These are phyloP conservation scores for Drosophila sechellia DNA, from an alignment of 1,140 invertebrate species.

Conservation along the genomic window DNA sequence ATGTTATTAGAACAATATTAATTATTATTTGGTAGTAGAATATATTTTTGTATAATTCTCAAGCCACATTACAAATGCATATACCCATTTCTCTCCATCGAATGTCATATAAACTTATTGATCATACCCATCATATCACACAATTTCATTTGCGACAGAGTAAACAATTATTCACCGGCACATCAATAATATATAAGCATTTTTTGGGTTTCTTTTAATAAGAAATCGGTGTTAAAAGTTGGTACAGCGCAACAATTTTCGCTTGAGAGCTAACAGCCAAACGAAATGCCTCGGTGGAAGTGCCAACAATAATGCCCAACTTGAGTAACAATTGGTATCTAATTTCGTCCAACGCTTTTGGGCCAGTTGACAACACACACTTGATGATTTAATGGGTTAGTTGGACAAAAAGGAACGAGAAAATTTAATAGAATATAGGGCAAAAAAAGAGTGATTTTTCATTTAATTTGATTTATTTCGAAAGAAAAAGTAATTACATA, in stretches of 20 bases:
- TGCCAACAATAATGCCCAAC: slow-evolving; percentile 16
- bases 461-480: too few relatives aligned
- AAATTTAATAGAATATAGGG: too few relatives aligned
- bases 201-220: not conserved
- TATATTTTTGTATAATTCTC: not conserved
- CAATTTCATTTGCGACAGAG: slow-evolving; percentile 17
- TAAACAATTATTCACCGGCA: not conserved
- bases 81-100: too few relatives aligned
- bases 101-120: not conserved
- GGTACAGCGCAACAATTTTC: slow-evolving; percentile 16
- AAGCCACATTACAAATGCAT: too few relatives aligned
- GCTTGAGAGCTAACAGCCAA: slow-evolving; percentile 3
- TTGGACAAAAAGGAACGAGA: slow-evolving; percentile 14
- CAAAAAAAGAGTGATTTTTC: too few relatives aligned
- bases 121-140: not conserved
- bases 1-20: too few relatives aligned
- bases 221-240: slow-evolving; percentile 51
- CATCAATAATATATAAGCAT: not conserved
- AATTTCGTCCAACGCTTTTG: slow-evolving; percentile 23
- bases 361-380: slow-evolving; percentile 3
- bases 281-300: slow-evolving; percentile 11
- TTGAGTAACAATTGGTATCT: slow-evolving; percentile 23
- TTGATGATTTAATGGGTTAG: slow-evolving; percentile 10
- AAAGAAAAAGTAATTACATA: too few relatives aligned
- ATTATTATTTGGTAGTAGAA: too few relatives aligned